Evolutionary conservation across 2,113 vertebrate genomes (phyloP), one percentile per base, ranked within the genome.

Genomic region (Mandrillus leucophaeus): DNA sequence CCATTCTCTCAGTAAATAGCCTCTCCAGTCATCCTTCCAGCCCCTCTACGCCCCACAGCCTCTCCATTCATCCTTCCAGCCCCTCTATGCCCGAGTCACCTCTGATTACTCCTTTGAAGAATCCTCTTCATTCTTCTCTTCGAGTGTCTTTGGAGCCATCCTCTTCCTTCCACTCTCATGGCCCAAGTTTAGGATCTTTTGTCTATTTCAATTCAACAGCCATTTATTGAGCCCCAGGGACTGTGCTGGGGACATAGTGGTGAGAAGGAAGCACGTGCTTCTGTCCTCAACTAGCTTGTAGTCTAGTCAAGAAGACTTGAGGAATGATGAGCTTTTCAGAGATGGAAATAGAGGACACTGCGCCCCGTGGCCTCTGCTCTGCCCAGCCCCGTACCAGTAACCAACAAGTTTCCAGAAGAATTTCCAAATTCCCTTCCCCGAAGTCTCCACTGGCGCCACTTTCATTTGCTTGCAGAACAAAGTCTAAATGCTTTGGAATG

Each of bases 401-500:
- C 25, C 66, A 76, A 78, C 61, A 43, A n/a, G 17, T 73, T 82
- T 75, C 32, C 43, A 57, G 75, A 55, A 88, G 23, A n/a, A 92
- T 80, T 76, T 78, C 59, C 59, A 84, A 80, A 90, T 75, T 88
- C 48, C 11, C 64, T 75, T 87, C 78, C 90, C 52, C 38, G 87
- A 96, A 88, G 52, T 48, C 30, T 64, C 18, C n/a, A 70, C 50
- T n/a, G 45, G 61, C 8, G 76, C 38, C 52, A 76, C 32, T 30
- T 30, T 45, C 55, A 45, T 68, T 66, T 43, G 57, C 78, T 82
- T 95, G 45, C 18, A 70, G 75, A 64, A 64, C 22, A 66, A 30
- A 87, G 55, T 50, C 23, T 27, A 64, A 70, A 64, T 6, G 32
- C 86, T 38, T 22, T 18, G 32, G 27, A 81, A n/a, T 2, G 17